Evolutionary conservation across 2,113 vertebrate species (phyloP), one percentile per base, ranked within the genome.

Genomic region (Toxotes jaculatrix): DNA sequence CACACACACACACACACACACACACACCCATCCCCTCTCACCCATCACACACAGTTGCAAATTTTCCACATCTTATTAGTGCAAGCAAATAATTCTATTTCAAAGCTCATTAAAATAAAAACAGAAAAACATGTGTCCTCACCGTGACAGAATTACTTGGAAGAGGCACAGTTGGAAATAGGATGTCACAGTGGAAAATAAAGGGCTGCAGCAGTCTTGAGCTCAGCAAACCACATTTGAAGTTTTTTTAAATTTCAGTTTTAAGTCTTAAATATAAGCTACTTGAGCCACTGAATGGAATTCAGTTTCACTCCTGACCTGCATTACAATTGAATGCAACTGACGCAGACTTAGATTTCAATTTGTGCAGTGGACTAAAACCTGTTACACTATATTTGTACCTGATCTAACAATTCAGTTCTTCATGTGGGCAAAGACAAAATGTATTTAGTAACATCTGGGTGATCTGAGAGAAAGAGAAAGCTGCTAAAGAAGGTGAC

Each of bases 21-120:
- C 55, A 42, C 32, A 14, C 63, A 63, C 31, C 1, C 4, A 12
- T 45, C 23, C 23, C 43, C 5, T 34, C 74, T 74, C 63, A 23
- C 68, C 16, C 27, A 43, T 55, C 49, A 68, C 47, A 31, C 13
- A 47, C 14, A 47, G 38, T 8, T 53, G 17, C 12, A 49, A 19
- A 38, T 34, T 77, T 74, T 69, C 73, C 51, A n/a, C 42, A 32
- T 55, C 69, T 61, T 82, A 64, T 76, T 68, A 81, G 27, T 69
- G 47, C 55, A 61, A 60, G 53, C 42, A 73, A 69, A 72, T 74
- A 32, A 69, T 67, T 74, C 4, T 47, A 51, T 80, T 89, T 84
- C 42, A 65, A 71, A 84, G 40, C 62, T 74, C 23, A 72, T 85
- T 75, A 77, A 71, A 80, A 43, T 69, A 36, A 86, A 82, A 66